These are phyloP conservation scores for Melinopterus prodromus DNA, from an alignment of 2,888 invertebrate genomes.

Conservation along the genomic window DNA sequence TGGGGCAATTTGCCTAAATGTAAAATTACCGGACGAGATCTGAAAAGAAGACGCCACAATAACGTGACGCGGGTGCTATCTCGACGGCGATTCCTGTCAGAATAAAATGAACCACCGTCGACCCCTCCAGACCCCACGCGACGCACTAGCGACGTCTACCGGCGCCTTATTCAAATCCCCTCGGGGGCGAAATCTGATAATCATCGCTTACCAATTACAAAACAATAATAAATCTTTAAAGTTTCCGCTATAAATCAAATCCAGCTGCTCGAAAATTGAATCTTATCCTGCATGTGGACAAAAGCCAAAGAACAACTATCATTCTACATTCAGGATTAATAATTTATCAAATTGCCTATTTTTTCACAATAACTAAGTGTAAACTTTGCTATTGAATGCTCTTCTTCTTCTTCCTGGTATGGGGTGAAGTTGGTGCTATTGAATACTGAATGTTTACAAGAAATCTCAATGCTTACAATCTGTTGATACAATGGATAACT, in stretches of 20 bases:
- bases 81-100: neutral
- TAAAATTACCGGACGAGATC: slow-evolving; percentile 44
- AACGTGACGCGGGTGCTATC: neutral
- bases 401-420: no score
- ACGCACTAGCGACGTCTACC: neutral
- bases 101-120: slow-evolving; percentile 14
- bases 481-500: no score
- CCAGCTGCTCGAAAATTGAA: neutral
- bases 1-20: slow-evolving; percentile 52
- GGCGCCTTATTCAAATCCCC: neutral
- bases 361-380: no score
- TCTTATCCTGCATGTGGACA: neutral
- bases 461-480: no score
- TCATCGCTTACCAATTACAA: slow-evolving; percentile 4
- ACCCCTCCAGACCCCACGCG: slow-evolving; percentile 9
- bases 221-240: slow-evolving; percentile 4
- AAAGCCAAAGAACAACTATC: neutral
- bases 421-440: no score
- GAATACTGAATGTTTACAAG: no score
- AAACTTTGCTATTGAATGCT: no score
- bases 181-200: neutral
- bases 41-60: slow-evolving; percentile 14
- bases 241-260: neutral
- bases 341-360: neutral
- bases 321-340: neutral